These are phyloP conservation scores for Oplegnathus fasciatus DNA, from an alignment of 2,113 vertebrate genomes.

Conservation along the genomic window DNA sequence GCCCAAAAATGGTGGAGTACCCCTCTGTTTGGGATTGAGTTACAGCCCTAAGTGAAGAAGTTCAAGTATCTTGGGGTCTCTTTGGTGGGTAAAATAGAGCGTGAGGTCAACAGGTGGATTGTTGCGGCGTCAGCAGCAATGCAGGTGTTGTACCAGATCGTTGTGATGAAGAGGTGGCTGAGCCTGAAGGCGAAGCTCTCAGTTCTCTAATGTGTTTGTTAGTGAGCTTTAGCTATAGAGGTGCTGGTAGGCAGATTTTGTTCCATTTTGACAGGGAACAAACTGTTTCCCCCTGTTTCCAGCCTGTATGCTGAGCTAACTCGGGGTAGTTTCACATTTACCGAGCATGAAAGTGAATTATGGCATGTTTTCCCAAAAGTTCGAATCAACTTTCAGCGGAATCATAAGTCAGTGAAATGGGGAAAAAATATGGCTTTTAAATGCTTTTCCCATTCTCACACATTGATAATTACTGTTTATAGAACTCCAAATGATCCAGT, in stretches of 20 bases:
- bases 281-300: background rate
- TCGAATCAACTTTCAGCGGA: background rate
- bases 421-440: background rate
- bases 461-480: slow-evolving; percentile 22
- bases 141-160: too few relatives aligned
- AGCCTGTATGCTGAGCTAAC: background rate
- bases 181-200: background rate
- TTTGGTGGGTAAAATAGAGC: background rate
- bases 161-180: background rate
- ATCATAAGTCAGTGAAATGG: background rate
- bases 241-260: background rate
- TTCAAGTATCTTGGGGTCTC: background rate
- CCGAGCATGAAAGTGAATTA: too few relatives aligned
- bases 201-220: background rate
- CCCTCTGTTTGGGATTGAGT: too few relatives aligned
- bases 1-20: too few relatives aligned
- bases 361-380: background rate
- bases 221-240: background rate
- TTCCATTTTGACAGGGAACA: background rate
- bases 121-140: too few relatives aligned
- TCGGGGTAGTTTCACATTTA: background rate
- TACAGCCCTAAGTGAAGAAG: too few relatives aligned
- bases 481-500: background rate
- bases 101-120: too few relatives aligned
- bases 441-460: background rate